These are phyloP conservation scores for Smittia aterrima DNA, from an alignment of 2,888 invertebrate species.

Conservation along the genomic window DNA sequence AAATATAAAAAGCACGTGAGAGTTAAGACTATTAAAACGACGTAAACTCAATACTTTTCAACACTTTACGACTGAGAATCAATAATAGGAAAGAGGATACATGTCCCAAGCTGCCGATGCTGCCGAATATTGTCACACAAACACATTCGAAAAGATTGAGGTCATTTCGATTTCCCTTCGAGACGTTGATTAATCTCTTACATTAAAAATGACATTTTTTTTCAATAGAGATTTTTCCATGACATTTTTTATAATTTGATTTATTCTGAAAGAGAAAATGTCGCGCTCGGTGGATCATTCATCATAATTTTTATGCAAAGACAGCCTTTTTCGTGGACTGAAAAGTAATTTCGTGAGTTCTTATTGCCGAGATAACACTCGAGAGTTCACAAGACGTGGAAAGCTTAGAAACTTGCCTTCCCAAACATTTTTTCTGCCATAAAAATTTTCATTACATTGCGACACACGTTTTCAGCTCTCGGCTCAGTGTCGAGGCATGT, in stretches of 20 bases:
- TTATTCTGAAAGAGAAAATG: background rate
- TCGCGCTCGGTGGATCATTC: background rate
- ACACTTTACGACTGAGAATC: too few species aligned
- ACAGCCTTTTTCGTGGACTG: background rate
- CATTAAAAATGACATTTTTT: conserved; percentile 32
- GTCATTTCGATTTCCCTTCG: conserved; percentile 26
- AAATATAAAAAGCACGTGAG: too few species aligned
- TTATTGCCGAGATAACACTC: conserved; percentile 11
- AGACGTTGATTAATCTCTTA: conserved; percentile 29
- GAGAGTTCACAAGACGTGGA: background rate
- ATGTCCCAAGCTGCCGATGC: too few species aligned
- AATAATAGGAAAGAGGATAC: too few species aligned
- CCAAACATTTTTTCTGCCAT: background rate
- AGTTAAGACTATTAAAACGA: too few species aligned
- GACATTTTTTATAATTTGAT: conserved; percentile 13
- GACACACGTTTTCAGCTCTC: conserved; percentile 30
- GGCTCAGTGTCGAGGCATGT: background rate
- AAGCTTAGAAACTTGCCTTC: background rate
- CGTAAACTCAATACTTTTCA: too few species aligned
- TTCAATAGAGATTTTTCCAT: background rate
- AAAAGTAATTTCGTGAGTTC: conserved; percentile 9
- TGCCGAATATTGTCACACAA: background rate
- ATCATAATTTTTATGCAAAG: conserved; percentile 17
- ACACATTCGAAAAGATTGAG: conserved; percentile 27
- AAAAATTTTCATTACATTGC: conserved; percentile 35